phyloP scores from a whole-genome alignment of 1,140 invertebrate genomes.

The Nautilus pompilius region DNA sequence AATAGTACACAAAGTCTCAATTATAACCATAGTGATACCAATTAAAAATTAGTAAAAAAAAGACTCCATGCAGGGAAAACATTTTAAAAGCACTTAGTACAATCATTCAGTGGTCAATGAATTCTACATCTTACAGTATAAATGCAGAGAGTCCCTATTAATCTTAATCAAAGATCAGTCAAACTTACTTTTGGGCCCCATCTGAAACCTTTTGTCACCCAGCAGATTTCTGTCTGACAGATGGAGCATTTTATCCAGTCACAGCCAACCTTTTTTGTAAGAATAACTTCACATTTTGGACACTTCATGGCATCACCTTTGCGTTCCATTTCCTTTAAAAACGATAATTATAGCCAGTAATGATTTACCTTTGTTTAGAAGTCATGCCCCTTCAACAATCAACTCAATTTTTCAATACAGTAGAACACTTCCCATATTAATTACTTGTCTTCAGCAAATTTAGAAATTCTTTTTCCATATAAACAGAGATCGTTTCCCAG shows the following conservation, averaged over 20 bases:
- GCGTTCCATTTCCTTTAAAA: constrained; percentile 69
- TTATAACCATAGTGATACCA: no score
- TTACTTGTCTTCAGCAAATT: no score
- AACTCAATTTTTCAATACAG: no score
- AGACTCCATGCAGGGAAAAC: not conserved
- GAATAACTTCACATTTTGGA: constrained; percentile 73
- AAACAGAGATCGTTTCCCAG: no score
- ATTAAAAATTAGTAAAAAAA: not conserved
- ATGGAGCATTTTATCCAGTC: constrained; percentile 91
- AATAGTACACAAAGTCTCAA: no score
- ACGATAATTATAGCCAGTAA: no score
- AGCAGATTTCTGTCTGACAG: constrained; percentile 93
- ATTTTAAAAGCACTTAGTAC: not conserved
- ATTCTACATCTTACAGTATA: not conserved
- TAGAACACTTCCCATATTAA: no score
- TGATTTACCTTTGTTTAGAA: no score
- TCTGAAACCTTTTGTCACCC: constrained; percentile 82
- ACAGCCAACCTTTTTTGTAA: constrained; percentile 93
- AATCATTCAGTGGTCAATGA: not conserved
- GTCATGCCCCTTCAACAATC: no score
- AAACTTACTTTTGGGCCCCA: constrained; percentile 73
- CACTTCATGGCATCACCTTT: constrained; percentile 86
- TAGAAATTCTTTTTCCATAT: no score
- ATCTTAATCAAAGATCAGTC: not conserved
- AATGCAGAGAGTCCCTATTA: not conserved